Evolutionary conservation across 2,113 vertebrate genomes (phyloP).

Genomic region (Phaethornis superciliosus): DNA sequence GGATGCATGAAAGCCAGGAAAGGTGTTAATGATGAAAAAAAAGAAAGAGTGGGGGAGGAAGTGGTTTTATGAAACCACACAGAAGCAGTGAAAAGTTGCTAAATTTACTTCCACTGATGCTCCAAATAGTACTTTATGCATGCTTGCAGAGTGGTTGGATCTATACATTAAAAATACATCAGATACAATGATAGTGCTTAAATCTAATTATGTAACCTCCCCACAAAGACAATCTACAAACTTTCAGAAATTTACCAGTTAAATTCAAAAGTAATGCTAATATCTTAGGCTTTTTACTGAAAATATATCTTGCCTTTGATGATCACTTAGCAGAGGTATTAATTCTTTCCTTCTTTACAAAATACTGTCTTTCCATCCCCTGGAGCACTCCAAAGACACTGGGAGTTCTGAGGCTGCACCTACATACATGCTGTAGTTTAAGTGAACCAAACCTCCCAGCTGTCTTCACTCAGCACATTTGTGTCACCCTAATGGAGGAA

Average conservation of each 20-base stretch:
- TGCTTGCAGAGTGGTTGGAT: background rate
- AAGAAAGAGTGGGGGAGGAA: accelerated
- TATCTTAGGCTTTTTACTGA: background rate
- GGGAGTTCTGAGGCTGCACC: background rate
- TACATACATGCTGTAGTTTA: accelerated
- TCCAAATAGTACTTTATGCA: background rate
- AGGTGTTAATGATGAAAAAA: background rate
- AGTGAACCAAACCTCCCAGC: background rate
- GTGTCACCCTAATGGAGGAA: background rate
- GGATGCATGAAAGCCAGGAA: background rate
- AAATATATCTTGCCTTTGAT: background rate
- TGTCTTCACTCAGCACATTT: background rate
- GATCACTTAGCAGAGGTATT: background rate
- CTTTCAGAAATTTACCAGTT: background rate
- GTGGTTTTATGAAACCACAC: background rate
- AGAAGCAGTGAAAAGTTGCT: background rate
- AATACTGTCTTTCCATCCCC: background rate
- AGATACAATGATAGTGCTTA: background rate
- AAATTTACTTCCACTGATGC: background rate
- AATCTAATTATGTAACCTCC: background rate
- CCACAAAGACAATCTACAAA: background rate
- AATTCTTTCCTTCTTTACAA: background rate
- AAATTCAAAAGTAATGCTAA: background rate
- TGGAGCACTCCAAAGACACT: background rate
- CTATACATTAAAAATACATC: background rate